Percentiles rank a stretch among this genome's conserved stretches.
Evolutionary conservation across 2,113 vertebrate species (phyloP).

Genomic region (Candoia aspera): DNA sequence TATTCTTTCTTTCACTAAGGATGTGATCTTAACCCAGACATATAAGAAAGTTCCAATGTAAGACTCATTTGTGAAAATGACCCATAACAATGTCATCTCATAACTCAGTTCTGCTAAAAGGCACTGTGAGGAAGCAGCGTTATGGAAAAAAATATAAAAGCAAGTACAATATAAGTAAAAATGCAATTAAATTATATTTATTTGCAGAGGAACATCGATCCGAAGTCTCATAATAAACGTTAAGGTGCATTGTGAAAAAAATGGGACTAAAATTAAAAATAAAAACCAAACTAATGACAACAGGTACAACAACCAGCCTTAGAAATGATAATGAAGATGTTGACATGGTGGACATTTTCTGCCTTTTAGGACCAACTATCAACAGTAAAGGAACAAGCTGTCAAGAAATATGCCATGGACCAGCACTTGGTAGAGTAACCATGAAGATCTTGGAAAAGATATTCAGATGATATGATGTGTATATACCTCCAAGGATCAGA

Average conservation of each 20-base stretch:
- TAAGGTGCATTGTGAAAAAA: background rate
- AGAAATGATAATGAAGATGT: background rate
- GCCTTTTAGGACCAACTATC: too few species aligned
- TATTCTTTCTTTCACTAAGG: background rate
- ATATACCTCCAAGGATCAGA: too few species aligned
- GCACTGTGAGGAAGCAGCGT: background rate
- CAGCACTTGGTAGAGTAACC: too few species aligned
- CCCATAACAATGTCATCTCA: background rate
- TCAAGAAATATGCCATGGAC: too few species aligned
- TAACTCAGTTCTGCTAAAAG: background rate
- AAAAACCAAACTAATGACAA: too few species aligned
- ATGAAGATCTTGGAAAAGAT: too few species aligned
- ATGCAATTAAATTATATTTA: background rate
- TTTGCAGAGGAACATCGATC: background rate
- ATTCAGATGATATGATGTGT: too few species aligned
- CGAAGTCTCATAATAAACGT: background rate
- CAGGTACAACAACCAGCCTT: background rate
- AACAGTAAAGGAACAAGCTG: too few species aligned
- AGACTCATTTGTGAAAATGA: background rate
- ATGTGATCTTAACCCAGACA: background rate
- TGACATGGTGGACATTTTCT: too few species aligned
- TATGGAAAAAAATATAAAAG: background rate
- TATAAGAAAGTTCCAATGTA: background rate
- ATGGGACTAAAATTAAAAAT: background rate
- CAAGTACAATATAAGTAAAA: background rate